These are phyloP conservation scores for Hydrozoanthus tunicans DNA, from an alignment of 64 coral and sea anemone species.

Conservation along the genomic window DNA sequence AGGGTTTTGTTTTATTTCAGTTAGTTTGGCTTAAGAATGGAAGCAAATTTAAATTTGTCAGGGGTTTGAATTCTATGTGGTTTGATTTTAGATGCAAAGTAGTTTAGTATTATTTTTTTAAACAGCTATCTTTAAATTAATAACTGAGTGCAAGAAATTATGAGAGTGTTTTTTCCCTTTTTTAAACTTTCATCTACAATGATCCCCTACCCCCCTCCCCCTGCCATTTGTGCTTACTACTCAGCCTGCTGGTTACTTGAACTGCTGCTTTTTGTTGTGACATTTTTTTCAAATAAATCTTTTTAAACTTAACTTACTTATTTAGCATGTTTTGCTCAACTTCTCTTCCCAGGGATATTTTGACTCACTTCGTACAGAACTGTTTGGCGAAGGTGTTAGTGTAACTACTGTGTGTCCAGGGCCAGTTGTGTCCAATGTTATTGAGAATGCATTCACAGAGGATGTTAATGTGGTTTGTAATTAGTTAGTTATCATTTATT, in stretches of 20 bases:
- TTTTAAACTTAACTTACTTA: too few species aligned
- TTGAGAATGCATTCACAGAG: conserved; percentile 86
- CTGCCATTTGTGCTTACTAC: too few species aligned
- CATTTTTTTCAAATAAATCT: too few species aligned
- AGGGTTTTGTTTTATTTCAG: background rate
- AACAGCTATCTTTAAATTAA: background rate
- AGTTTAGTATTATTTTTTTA: background rate
- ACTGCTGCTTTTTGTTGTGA: too few species aligned
- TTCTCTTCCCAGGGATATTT: conserved; percentile 70
- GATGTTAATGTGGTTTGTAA: conserved; percentile 78
- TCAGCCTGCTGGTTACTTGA: too few species aligned
- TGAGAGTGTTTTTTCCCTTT: too few species aligned
- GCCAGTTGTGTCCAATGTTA: conserved; percentile 63
- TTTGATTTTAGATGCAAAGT: background rate
- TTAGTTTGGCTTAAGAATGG: background rate
- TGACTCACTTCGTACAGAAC: conserved; percentile 56
- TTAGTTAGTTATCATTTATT: too few species aligned
- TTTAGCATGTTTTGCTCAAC: background rate
- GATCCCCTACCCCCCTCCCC: too few species aligned
- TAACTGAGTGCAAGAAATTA: too few species aligned
- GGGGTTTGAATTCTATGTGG: background rate
- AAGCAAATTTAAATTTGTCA: background rate
- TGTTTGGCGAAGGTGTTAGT: conserved; percentile 55
- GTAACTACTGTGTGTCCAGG: conserved; percentile 86
- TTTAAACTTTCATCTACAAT: too few species aligned